Evolutionary conservation across 2,888 invertebrate genomes (phyloP).

Genomic region (Dicroscelio sp.): DNA sequence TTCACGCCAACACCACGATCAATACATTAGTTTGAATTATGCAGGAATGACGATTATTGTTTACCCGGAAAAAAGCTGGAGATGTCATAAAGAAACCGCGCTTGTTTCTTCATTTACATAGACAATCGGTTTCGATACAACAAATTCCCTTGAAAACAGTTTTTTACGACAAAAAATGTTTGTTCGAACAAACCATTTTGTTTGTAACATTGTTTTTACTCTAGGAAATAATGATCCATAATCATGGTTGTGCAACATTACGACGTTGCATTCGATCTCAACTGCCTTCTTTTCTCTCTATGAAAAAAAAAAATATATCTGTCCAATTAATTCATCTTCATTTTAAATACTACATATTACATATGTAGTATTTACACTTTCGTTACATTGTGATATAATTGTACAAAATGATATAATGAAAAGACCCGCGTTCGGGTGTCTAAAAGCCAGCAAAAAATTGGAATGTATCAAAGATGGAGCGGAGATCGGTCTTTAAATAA

Average conservation of each 20-base stretch:
- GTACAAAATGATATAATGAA: slow-evolving; percentile 40
- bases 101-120: slow-evolving; percentile 58
- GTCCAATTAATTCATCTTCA: neutral
- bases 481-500: slow-evolving; percentile 34
- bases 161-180: too few relatives aligned
- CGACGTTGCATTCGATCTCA: too few relatives aligned
- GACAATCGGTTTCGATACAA: slow-evolving; percentile 37
- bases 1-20: slow-evolving; percentile 20
- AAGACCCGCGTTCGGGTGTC: neutral
- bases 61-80: slow-evolving; percentile 77
- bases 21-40: slow-evolving; percentile 68
- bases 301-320: neutral
- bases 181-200: too few relatives aligned
- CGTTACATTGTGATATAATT: slow-evolving; percentile 42
- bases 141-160: too few relatives aligned
- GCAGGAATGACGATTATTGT: slow-evolving; percentile 64
- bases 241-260: too few relatives aligned
- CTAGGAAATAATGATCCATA: too few relatives aligned
- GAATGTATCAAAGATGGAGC: slow-evolving; percentile 13
- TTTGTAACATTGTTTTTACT: too few relatives aligned
- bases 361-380: too few relatives aligned
- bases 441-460: neutral
- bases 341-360: too few relatives aligned
- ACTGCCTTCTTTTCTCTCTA: neutral
- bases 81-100: slow-evolving; percentile 60